A percentile compares a stretch with the other conserved stretches of the same genome.
Evolutionary conservation across 2,888 invertebrate genomes (phyloP).

Genomic region (Sphaerophoria taeniata): DNA sequence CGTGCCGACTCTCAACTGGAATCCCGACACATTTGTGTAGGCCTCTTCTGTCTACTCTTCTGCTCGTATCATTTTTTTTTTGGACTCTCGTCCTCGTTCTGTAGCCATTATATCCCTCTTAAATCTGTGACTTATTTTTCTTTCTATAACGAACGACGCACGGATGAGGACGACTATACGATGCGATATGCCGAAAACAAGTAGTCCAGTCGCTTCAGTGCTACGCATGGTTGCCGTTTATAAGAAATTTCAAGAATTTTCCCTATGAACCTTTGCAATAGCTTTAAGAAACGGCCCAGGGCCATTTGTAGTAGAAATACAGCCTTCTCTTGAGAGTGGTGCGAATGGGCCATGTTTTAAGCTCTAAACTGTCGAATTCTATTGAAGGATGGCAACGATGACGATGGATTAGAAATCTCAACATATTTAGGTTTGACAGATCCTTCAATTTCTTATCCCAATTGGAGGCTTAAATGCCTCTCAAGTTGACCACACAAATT

Average conservation of each 20-base stretch:
- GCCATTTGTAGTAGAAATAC: too few relatives aligned
- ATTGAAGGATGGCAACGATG: too few relatives aligned
- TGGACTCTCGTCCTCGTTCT: too few relatives aligned
- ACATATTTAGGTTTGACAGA: too few relatives aligned
- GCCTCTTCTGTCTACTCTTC: conserved; percentile 15
- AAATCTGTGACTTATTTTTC: conserved; percentile 43
- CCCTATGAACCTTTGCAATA: not conserved
- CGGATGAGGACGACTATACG: conserved; percentile 12
- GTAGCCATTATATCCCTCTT: not conserved
- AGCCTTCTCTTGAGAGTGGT: too few relatives aligned
- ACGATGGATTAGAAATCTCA: too few relatives aligned
- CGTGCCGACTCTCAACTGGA: conserved; percentile 56
- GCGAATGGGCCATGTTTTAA: too few relatives aligned
- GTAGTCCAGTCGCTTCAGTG: conserved; percentile 9
- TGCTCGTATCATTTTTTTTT: not conserved
- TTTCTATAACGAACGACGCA: conserved; percentile 15
- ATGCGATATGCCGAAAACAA: conserved; percentile 29
- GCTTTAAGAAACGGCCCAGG: not conserved
- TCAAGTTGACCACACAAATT: not conserved
- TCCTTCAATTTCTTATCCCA: too few relatives aligned
- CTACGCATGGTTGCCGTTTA: conserved; percentile 24
- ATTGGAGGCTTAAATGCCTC: too few relatives aligned
- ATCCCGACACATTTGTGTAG: conserved; percentile 42
- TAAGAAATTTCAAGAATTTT: not conserved
- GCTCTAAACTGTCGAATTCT: too few relatives aligned